These are phyloP conservation scores for Hedya salicella DNA, from an alignment of 2,888 invertebrate genomes.

Conservation along the genomic window DNA sequence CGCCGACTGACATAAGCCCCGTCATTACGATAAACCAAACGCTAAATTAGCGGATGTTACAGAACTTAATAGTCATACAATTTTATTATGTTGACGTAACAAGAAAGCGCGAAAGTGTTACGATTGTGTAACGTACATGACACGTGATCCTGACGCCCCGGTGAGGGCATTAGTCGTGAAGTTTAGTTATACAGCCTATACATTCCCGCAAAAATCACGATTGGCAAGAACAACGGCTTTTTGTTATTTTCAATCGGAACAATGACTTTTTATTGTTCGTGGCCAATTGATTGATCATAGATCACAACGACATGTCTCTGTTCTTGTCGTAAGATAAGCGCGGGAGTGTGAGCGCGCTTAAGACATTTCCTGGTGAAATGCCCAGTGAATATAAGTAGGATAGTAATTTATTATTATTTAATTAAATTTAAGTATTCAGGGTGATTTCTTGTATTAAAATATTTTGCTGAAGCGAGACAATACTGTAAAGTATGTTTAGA, in stretches of 20 bases:
- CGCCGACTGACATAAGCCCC: not conserved
- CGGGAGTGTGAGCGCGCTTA: not conserved
- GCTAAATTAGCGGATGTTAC: constrained; percentile 28
- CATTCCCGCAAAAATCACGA: not conserved
- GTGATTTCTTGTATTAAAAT: constrained; percentile 55
- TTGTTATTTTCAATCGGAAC: not conserved
- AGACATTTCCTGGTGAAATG: constrained; percentile 54
- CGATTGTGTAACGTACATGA: constrained; percentile 14
- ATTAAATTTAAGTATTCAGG: constrained; percentile 53
- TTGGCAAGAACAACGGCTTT: not conserved
- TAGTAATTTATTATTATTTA: constrained; percentile 49
- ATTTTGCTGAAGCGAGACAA: constrained; percentile 42
- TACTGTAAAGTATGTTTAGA: constrained; percentile 44
- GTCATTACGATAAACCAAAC: constrained; percentile 6
- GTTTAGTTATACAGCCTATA: not conserved
- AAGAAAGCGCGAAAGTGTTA: constrained; percentile 29
- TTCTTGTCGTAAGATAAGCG: not conserved
- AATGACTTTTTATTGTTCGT: not conserved
- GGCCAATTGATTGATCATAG: not conserved
- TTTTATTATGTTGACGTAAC: constrained; percentile 20
- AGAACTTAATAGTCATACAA: constrained; percentile 27
- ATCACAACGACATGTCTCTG: not conserved
- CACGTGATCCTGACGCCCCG: not conserved
- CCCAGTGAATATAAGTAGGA: constrained; percentile 52
- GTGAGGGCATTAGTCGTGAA: not conserved